phyloP scores from a whole-genome alignment of 2,888 invertebrate genomes.

The Agriotes lineatus region DNA sequence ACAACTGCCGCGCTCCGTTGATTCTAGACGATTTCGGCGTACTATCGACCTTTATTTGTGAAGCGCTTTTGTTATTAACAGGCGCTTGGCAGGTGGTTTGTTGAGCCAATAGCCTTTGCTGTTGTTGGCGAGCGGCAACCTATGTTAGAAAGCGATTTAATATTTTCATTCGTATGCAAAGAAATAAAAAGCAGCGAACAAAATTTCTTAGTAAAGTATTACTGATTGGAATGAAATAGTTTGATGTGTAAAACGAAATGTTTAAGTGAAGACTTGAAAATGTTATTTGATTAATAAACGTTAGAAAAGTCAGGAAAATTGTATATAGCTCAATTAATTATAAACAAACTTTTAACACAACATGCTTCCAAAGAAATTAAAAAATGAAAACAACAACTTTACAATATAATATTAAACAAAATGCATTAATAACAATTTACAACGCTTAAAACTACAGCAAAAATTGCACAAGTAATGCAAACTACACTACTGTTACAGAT shows the following conservation, averaged over 20 bases:
- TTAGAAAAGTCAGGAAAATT: slow-evolving; percentile 46
- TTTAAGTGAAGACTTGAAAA: neutral
- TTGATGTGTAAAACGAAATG: neutral
- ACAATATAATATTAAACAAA: slow-evolving; percentile 11
- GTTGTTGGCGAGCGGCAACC: slow-evolving; percentile 79
- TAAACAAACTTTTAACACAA: neutral
- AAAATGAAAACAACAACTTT: slow-evolving; percentile 18
- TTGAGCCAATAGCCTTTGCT: slow-evolving; percentile 71
- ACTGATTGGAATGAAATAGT: neutral
- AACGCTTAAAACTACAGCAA: slow-evolving; percentile 13
- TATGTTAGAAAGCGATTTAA: slow-evolving; percentile 53
- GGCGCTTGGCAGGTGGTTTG: slow-evolving; percentile 63
- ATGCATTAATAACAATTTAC: slow-evolving; percentile 3
- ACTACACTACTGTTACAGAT: neutral
- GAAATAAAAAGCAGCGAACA: neutral
- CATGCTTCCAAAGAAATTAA: slow-evolving; percentile 18
- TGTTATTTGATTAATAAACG: slow-evolving; percentile 36
- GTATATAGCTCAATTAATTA: neutral
- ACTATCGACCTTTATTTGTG: slow-evolving; percentile 57
- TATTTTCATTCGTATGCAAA: neutral
- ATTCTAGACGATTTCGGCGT: slow-evolving; percentile 58
- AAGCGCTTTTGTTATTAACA: slow-evolving; percentile 39
- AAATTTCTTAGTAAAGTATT: neutral
- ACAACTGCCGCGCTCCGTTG: slow-evolving; percentile 64
- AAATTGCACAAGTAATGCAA: slow-evolving; percentile 15